Base-by-base conservation (phyloP, 2,888 invertebrate genomes). In the Acrobasis suavella region DNA sequence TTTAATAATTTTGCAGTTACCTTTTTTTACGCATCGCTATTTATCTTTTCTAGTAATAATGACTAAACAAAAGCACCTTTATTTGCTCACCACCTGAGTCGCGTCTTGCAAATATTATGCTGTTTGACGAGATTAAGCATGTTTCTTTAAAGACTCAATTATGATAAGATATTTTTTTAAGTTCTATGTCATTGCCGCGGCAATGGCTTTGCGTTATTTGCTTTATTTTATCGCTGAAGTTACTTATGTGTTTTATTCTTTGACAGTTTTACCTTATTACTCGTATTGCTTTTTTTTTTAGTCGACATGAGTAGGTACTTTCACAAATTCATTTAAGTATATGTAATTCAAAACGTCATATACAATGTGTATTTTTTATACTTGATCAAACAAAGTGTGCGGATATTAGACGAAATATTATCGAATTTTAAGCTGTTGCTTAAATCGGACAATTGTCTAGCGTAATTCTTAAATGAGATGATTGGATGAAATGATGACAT, bases 121-220 rank as follows among this genome's bases (percentile, higher is more conserved):
- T 59, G 10, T 50, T 50, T 59, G 50, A 7, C 5, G 15, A 50
- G 15, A 59, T 59, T 50, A 59, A n/a, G 22, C 49, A 59, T 59
- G 37, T 59, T 49, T 50, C 50, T 12, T 15, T 50, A 59, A 58
- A 59, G 7, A 7, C 17, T 59, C 37, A 38, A 16, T 50, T 59
- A 17, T 50, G 59, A 50, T 59, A 59, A 59, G 59, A 50, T 50
- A 12, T 9, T 37, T 50, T 50, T 59, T 50, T 9, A 59, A n/a
- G 52, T 52, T 52, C 58, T 15, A 10, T 59, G 37, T 50, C 38
- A 59, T 16, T 50, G 59, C 37, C 59, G 10, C 10, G 50, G 50
- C 8, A 50, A 50, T 37, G 58, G 49, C 37, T n/a, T 50, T 32
- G 58, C 12, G 9, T 50, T 58, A 49, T 58, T 49, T 46, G 49